These are phyloP conservation scores for Acronicta aceris DNA, from an alignment of 2,888 invertebrate species.

Conservation along the genomic window DNA sequence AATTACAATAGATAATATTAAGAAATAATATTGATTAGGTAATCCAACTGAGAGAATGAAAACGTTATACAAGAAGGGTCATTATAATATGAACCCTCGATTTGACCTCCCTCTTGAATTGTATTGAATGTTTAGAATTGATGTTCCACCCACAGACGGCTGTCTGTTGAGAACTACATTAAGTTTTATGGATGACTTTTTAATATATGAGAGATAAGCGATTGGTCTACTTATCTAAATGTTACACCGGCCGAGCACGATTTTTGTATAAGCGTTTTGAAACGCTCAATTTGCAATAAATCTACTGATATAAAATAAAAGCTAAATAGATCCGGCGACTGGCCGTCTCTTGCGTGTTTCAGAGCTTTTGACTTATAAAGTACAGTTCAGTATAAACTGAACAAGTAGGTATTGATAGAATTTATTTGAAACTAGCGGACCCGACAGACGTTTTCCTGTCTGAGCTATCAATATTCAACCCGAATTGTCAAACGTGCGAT, in stretches of 20 bases:
- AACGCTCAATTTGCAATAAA: conserved; percentile 30
- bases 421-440: background rate
- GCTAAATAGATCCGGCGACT: conserved; percentile 10
- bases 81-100: conserved; percentile 74
- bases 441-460: no score
- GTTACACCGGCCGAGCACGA: conserved; percentile 19
- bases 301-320: conserved; percentile 10
- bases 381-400: background rate
- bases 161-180: conserved; percentile 55
- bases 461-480: no score
- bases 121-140: conserved; percentile 71
- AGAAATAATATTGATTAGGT: conserved; percentile 2
- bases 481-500: no score
- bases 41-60: conserved; percentile 54
- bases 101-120: conserved; percentile 60
- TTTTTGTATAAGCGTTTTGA: conserved; percentile 23
- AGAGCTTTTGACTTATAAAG: conserved; percentile 2
- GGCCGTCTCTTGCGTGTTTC: background rate
- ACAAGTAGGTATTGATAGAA: background rate
- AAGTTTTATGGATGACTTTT: conserved; percentile 61
- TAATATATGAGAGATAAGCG: conserved; percentile 54
- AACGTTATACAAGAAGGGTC: conserved; percentile 68
- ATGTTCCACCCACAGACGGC: conserved; percentile 63
- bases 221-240: conserved; percentile 20
- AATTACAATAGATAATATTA: background rate